Evolutionary conservation across 2,888 invertebrate species (phyloP), one percentile per base, ranked within the genome.

Genomic region (Amiota mariae): DNA sequence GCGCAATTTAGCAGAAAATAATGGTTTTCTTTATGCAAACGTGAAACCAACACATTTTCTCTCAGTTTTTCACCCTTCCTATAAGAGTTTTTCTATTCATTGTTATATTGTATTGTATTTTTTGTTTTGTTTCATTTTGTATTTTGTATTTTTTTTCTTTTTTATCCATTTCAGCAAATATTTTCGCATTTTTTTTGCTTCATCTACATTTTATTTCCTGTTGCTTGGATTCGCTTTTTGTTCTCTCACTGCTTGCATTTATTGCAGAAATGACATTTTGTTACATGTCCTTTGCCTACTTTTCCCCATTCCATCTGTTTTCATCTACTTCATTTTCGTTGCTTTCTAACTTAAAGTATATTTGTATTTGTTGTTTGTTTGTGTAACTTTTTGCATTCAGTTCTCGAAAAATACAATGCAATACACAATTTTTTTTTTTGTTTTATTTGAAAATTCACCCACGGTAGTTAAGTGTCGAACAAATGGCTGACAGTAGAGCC

Each of bases 401-500:
- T 68, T 51, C 51, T 51, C 18, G 24, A n/a, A 68, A 68, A 68
- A 68, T 68, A 36, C 63, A 68, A 68, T 51, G 36, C 51, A 51
- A 24, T 68, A 54, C 12, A 24, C 54, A 68, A n/a, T 51, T 20
- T n/a, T 18, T 68, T 68, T 18, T 54, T 9, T 68, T 2, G 2
- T 18, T 68, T 68, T 18, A 36, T 9, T 68, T 2, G 2, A 24
- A 24, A 24, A 13, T 63, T 63, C 36, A 13, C 8, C 67, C 12
- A 68, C 51, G 51, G 24, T 51, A 68, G 67, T 68, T 68, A 68
- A 68, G 67, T 68, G 67, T 20, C 67, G 67, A 68, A 68, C 67
- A 68, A 68, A 68, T 68, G 67, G 67, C 67, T 68, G 67, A 68
- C 67, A 68, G 51, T 54, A 49, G 67, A 51, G 67, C 67, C 67